These are phyloP conservation scores for Dolomedes plantarius DNA, from an alignment of 2,888 invertebrate species.

Conservation along the genomic window DNA sequence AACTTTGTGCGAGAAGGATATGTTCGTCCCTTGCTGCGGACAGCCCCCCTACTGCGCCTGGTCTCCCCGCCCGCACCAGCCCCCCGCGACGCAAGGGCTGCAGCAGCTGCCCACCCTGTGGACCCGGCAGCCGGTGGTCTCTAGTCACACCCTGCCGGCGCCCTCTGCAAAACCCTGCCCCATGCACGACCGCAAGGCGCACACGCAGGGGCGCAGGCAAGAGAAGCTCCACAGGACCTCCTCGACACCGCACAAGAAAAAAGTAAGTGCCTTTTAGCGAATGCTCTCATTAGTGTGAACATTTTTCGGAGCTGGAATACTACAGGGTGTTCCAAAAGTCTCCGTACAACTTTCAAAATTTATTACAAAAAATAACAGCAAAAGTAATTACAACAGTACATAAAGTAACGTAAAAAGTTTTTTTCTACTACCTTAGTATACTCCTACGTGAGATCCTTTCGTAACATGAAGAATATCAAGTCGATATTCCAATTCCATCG, in stretches of 20 bases:
- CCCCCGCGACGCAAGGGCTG: neutral
- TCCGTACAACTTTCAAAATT: too few species aligned
- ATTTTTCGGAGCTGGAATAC: too few species aligned
- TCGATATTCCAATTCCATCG: too few species aligned
- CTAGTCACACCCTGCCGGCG: neutral
- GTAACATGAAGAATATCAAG: too few species aligned
- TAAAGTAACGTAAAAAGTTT: too few species aligned
- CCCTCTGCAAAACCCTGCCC: neutral
- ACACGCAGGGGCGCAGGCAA: neutral
- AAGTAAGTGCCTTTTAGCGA: neutral
- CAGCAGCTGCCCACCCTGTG: neutral
- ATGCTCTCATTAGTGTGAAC: too few species aligned
- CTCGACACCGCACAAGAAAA: neutral
- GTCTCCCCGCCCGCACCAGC: neutral
- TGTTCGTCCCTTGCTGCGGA: slow-evolving; percentile 4
- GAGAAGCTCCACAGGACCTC: neutral
- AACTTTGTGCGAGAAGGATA: neutral
- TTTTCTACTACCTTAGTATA: too few species aligned
- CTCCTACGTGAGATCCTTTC: too few species aligned
- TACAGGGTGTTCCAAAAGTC: too few species aligned
- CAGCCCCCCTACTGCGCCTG: neutral
- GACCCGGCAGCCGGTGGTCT: neutral
- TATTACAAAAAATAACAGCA: too few species aligned
- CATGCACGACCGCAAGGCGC: neutral
- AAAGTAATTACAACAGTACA: too few species aligned